Conservation (phyloP, 2,113 vertebrate species). For the Trichechus manatus region DNA sequence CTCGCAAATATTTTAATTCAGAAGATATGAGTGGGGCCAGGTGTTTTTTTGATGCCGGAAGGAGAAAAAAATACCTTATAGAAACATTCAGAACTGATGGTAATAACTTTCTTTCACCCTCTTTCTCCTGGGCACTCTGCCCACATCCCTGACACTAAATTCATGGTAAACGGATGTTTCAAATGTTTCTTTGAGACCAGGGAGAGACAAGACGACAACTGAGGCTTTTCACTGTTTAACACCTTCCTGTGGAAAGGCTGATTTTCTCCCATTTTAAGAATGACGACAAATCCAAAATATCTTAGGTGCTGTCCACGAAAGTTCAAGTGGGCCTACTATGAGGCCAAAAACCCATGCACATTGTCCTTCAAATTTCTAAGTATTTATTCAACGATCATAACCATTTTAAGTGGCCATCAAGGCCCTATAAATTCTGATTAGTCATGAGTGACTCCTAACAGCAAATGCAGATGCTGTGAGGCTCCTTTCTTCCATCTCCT, state of each 20-base stretch:
- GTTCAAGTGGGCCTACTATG: background rate
- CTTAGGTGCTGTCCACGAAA: background rate
- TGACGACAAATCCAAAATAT: background rate
- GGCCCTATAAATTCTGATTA: background rate
- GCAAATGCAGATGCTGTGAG: background rate
- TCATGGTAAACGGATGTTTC: background rate
- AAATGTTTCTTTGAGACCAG: background rate
- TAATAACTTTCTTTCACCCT: background rate
- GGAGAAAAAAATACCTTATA: background rate
- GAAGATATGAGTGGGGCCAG: background rate
- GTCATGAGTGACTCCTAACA: background rate
- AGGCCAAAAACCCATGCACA: background rate
- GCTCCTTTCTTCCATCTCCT: background rate
- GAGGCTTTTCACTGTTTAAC: background rate
- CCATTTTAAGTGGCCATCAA: background rate
- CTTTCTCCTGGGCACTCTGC: background rate
- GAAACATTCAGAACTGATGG: background rate
- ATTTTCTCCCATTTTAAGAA: background rate
- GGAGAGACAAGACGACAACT: background rate
- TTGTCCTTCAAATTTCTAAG: background rate
- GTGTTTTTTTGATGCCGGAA: background rate
- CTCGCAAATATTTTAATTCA: background rate
- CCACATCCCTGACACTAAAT: background rate
- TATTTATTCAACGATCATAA: background rate
- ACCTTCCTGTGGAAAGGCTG: background rate